Evolutionary conservation across 2,888 invertebrate genomes (phyloP), one percentile per base, ranked within the genome.

Genomic region (Rhimphoctona megacephalus): DNA sequence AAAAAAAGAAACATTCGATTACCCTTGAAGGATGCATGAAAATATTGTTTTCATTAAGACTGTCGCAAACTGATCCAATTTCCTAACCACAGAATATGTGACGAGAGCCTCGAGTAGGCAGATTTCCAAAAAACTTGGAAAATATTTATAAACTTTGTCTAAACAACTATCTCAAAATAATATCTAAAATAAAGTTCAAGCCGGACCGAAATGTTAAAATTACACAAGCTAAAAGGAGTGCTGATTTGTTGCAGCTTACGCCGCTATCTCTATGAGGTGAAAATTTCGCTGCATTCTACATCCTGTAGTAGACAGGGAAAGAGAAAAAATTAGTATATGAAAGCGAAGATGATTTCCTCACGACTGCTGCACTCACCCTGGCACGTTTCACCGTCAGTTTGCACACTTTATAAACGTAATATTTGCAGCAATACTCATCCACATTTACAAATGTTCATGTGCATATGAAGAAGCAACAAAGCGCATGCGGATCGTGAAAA

Each of bases 331-430:
- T 33, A 61, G 43, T 30, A 14, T 76, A 14, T 76, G 67, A 81
- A 69, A 85, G 73, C 52, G 69, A 82, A 66, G 54, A 82, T 79
- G 85, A 39, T 82, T 82, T 82, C 67, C 82, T 54, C 78, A 70
- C 79, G 69, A 30, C 67, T 79, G 82, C 64, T 74, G 79, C 39
- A 70, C 54, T 49, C 52, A 52, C 76, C 74, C 76, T 72, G 76
- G 70, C 82, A 33, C 64, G 80, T n/a, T 83, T 80, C 49, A 8
- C 46, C 74, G 14, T 61, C 61, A 54, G 36, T 61, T 64, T 54
- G 69, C 39, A 52, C 61, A 46, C 66, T 85, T 82, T 82, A 69
- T 73, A 19, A 64, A 57, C 52, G 19, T 19, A 52, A 69, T 66
- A 73, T 49, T 57, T 46, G 54, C 25, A 64, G 25, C 7, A 5